These are phyloP conservation scores for Megaceryle maxima DNA, from an alignment of 2,113 vertebrate species.

Conservation along the genomic window DNA sequence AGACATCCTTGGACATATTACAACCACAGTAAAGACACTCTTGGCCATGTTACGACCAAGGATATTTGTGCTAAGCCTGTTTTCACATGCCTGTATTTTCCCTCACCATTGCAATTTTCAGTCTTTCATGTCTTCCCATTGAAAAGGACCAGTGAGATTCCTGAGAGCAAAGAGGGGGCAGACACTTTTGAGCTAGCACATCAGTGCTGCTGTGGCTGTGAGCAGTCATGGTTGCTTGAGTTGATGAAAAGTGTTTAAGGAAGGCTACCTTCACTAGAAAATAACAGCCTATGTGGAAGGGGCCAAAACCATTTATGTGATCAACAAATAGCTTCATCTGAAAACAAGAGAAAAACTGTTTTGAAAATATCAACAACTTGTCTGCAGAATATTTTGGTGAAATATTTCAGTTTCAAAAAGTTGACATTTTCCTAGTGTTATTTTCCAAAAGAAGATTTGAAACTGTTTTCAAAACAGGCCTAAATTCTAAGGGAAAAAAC, in stretches of 20 bases:
- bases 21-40: neutral
- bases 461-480: neutral
- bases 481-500: neutral
- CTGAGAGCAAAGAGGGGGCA: neutral
- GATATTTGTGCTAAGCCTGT: neutral
- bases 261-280: neutral
- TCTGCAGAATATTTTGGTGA: neutral
- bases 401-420: slow-evolving; percentile 2
- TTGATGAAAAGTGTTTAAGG: neutral
- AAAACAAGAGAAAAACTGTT: neutral
- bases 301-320: neutral
- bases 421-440: neutral
- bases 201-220: neutral
- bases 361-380: slow-evolving; percentile 8
- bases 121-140: neutral
- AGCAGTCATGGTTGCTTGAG: neutral
- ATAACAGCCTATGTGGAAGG: neutral
- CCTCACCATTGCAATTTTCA: neutral
- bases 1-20: neutral
- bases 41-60: neutral
- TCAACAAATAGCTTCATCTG: neutral
- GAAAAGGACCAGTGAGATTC: neutral
- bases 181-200: neutral
- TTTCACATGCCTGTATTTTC: neutral
- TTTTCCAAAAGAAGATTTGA: slow-evolving; percentile 2